These are phyloP conservation scores for Seira musarum DNA, from an alignment of 2,888 invertebrate genomes.

Conservation along the genomic window DNA sequence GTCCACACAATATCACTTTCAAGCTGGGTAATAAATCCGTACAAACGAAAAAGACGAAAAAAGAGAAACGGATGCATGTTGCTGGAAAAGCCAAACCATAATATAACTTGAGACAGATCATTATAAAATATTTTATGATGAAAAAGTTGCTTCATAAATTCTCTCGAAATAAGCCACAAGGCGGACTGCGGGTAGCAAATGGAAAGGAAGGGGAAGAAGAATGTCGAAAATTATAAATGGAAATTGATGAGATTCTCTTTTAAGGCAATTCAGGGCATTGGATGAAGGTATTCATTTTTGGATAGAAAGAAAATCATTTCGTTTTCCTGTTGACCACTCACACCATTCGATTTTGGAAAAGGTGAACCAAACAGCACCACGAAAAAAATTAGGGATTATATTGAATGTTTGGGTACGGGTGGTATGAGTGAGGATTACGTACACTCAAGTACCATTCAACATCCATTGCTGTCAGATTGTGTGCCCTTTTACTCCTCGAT, in stretches of 20 bases:
- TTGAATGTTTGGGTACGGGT: background rate
- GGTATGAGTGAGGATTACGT: slow-evolving; percentile 36
- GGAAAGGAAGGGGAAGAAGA: background rate
- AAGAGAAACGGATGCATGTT: no score
- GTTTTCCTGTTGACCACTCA: slow-evolving; percentile 8
- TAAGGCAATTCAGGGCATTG: no score
- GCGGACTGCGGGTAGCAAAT: background rate
- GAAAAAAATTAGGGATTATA: background rate
- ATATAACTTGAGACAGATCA: no score
- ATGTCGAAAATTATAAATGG: background rate
- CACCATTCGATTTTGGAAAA: no score
- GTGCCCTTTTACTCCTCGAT: slow-evolving; percentile 27
- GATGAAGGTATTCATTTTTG: no score
- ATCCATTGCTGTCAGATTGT: slow-evolving; percentile 35
- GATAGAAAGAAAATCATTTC: background rate
- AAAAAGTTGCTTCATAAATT: slow-evolving; percentile 2
- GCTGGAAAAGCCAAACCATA: no score
- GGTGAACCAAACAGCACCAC: background rate
- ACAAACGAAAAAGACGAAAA: background rate
- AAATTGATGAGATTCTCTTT: slow-evolving; percentile 1
- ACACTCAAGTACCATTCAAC: slow-evolving; percentile 49
- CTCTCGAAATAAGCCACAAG: background rate
- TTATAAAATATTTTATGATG: slow-evolving; percentile 7
- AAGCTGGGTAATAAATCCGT: background rate
- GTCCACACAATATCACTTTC: slow-evolving; percentile 4